Conservation (phyloP, 2,113 vertebrate genomes). For the Podiceps cristatus region DNA sequence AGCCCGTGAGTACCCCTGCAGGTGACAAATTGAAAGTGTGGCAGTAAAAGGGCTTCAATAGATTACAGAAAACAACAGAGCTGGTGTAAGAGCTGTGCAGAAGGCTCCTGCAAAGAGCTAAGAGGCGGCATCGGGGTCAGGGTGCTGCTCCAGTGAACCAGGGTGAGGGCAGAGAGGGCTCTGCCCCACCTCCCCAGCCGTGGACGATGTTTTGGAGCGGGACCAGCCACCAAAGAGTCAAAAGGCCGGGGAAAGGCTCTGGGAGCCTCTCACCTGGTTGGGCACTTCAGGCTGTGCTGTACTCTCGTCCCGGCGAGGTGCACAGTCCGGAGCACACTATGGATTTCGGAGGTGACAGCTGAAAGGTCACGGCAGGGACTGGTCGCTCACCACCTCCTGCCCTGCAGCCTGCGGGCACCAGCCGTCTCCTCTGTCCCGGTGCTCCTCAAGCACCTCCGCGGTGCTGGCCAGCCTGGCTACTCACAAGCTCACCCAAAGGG, state of each 20-base stretch:
- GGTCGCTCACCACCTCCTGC: neutral
- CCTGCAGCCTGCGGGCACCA: neutral
- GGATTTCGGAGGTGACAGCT: neutral
- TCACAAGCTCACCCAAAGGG: neutral
- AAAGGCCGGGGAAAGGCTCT: neutral
- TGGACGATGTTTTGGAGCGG: fast-evolving
- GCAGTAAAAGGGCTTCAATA: neutral
- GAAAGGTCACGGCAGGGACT: neutral
- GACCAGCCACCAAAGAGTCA: neutral
- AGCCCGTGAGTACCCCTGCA: neutral
- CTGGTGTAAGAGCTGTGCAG: neutral
- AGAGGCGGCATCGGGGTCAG: neutral
- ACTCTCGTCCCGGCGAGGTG: fast-evolving
- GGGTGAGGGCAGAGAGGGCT: neutral
- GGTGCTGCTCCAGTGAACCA: fast-evolving
- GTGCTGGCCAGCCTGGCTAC: neutral
- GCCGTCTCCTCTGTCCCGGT: fast-evolving
- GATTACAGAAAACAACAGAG: neutral
- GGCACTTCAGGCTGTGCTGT: neutral
- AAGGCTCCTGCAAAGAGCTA: neutral
- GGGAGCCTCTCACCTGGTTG: neutral
- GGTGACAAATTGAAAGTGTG: neutral
- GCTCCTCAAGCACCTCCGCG: neutral
- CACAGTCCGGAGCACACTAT: fast-evolving
- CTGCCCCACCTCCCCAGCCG: neutral